Conservation (phyloP, 1,140 invertebrate genomes). For the Drosophila bipectinata region DNA sequence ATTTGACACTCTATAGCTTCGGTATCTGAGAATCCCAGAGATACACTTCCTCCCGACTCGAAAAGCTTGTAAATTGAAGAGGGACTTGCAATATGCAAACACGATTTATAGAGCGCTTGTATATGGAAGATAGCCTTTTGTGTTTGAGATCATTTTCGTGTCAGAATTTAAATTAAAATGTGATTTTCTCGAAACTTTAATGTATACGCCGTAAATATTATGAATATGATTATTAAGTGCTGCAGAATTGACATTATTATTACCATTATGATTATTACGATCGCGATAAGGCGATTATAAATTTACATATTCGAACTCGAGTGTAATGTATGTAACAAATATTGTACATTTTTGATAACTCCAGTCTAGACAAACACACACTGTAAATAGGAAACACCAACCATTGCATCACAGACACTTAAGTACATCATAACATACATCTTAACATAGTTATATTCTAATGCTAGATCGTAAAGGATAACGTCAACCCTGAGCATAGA, state of each 20-base stretch:
- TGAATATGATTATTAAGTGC: slow-evolving; percentile 73
- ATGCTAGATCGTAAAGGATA: slow-evolving; percentile 48
- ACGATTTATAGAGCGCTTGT: slow-evolving; percentile 42
- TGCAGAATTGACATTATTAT: slow-evolving; percentile 63
- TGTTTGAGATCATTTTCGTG: slow-evolving; percentile 69
- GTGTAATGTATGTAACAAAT: slow-evolving; percentile 68
- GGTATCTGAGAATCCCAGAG: slow-evolving; percentile 14
- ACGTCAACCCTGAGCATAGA: slow-evolving; percentile 78
- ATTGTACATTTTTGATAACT: slow-evolving; percentile 79
- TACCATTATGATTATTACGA: slow-evolving; percentile 68
- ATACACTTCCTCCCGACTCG: background rate
- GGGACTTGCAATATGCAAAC: slow-evolving; percentile 36
- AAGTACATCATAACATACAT: slow-evolving; percentile 38
- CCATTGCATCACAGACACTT: slow-evolving; percentile 46
- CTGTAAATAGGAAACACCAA: slow-evolving; percentile 63
- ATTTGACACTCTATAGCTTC: slow-evolving; percentile 7
- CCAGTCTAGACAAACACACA: slow-evolving; percentile 60
- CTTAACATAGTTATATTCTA: slow-evolving; percentile 49
- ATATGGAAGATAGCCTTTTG: slow-evolving; percentile 62
- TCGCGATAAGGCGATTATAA: slow-evolving; percentile 47
- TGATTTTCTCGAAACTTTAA: slow-evolving; percentile 83
- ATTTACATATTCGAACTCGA: slow-evolving; percentile 42
- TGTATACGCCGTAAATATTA: slow-evolving; percentile 81
- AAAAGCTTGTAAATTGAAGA: slow-evolving; percentile 66
- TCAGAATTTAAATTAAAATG: slow-evolving; percentile 81